Evolutionary conservation across 2,888 invertebrate genomes (phyloP).

Genomic region (Schizotus pectinicornis): DNA sequence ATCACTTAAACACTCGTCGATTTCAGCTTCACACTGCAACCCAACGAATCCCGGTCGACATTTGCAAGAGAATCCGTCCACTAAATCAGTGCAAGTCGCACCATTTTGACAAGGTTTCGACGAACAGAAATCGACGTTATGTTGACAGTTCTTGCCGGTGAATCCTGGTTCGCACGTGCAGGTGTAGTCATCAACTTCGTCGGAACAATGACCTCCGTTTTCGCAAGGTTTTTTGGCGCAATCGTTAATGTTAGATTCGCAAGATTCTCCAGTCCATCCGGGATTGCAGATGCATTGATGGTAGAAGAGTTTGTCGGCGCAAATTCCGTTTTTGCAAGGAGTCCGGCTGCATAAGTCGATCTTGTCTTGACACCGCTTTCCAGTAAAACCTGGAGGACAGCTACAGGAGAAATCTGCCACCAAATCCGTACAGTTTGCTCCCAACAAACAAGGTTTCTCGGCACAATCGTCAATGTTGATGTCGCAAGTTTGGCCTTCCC

Average conservation of each 20-base stretch:
- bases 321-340: slow-evolving; percentile 93
- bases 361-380: slow-evolving; percentile 94
- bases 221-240: slow-evolving; percentile 88
- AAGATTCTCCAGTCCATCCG: slow-evolving; percentile 87
- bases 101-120: slow-evolving; percentile 92
- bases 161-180: slow-evolving; percentile 94
- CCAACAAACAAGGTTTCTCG: slow-evolving; percentile 88
- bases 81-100: slow-evolving; percentile 83
- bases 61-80: slow-evolving; percentile 90
- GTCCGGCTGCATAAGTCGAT: slow-evolving; percentile 88
- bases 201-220: slow-evolving; percentile 91
- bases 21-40: slow-evolving; percentile 91
- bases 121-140: slow-evolving; percentile 90
- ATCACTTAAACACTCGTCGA: slow-evolving; percentile 90
- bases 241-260: slow-evolving; percentile 91
- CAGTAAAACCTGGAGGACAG: slow-evolving; percentile 94
- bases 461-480: slow-evolving; percentile 93
- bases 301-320: slow-evolving; percentile 86
- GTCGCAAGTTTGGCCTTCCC: slow-evolving; percentile 96
- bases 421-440: slow-evolving; percentile 91
- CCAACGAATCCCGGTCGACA: slow-evolving; percentile 93
- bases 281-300: slow-evolving; percentile 90
- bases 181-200: slow-evolving; percentile 80
- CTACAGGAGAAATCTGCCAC: slow-evolving; percentile 92
- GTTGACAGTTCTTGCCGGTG: slow-evolving; percentile 92